Base-by-base conservation (phyloP, 2,797 vertebrate genomes). In the Brachymystax lenok region DNA sequence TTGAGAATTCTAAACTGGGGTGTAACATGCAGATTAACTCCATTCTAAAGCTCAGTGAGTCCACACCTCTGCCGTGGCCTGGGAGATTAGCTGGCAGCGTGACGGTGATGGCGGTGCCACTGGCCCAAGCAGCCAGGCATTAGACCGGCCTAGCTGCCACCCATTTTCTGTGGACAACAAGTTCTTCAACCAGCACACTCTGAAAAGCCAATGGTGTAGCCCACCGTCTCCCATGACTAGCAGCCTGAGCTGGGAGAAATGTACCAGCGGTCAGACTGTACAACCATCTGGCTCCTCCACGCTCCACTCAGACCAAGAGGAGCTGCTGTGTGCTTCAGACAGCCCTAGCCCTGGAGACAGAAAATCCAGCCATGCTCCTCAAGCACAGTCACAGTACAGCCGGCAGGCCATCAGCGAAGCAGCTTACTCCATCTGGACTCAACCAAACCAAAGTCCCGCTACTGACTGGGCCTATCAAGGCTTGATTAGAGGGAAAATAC, bases 1-100 rank as follows among this genome's bases (percentile, higher is more conserved):
- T 30, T 61, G 69, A 50, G 68, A 63, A 61, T 63, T 52, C 66
- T 77, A 77, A 71, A 77, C 56, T 63, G 54, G 40, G 75, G 68
- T 33, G 33, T 61, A 61, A 54, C 19, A 56, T 33, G 33, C 69
- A 64, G 68, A 63, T 59, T 69, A 56, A 76, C 67, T 28, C 40
- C 17, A 66, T 27, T 67, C 28, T 30, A 17, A 17, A 56, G 14
- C 6, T 56, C 54, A 56, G 54, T 56, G 54, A 56, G 2, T 56
- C 1, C 54, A 56, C 54, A 56, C 16, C 4, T 4, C 54, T 56
- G 54, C 5, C 14, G 7, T 56, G 54, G 4, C 54, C 17, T 17
- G 54, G 54, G 54, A 54, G 52, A 54, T 54, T 54, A 54, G 13
- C 52, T 54, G 40, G 40, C 40, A 8, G 40, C 40, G 40, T 40